Evolutionary conservation across 2,113 vertebrate genomes (phyloP), one percentile per base, ranked within the genome.

Genomic region (Sebastes fasciatus): DNA sequence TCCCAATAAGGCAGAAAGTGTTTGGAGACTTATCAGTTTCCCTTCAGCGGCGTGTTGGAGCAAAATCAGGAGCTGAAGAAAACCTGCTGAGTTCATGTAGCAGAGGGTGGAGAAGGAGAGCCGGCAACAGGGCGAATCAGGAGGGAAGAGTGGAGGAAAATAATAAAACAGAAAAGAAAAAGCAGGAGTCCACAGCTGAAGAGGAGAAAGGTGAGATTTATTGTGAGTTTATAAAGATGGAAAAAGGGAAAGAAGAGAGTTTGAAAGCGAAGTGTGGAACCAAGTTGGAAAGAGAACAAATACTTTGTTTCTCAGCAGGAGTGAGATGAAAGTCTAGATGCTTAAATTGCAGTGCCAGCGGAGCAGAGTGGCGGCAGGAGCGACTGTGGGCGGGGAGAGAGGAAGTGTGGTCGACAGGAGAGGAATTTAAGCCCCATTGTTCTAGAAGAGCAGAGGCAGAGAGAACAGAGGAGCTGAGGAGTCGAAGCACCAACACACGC

Each of bases 371-470:
- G 77, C 55, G 55, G 85, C 66, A 42, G 55, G 76, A 77, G 77
- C 43, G 45, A 46, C 62, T 62, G 90, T 86, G 86, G 92, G 90
- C 76, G 90, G 80, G 64, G 83, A 54, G 54, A 73, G 75, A 87
- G 92, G 91, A 91, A 92, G 91, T 88, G 87, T 42, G 87, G 82
- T 87, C 76, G 68, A 83, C 85, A 80, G 84, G 83, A 80, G 82
- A 89, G 90, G 88, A 91, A 91, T 93, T 89, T 85, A 84, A 88
- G 87, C 55, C 87, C 64, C 85, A 93, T 91, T 93, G 91, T 90
- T 92, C 91, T 88, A 81, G 57, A 62, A 34, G 77, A 77, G 83
- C 66, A 9, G 87, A 73, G n/a, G 45, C 63, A 82, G 80, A 82
- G 62, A 23, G 49, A 74, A 67, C 66, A 0, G 69, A 76, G 21